Evolutionary conservation across 2,113 vertebrate genomes (phyloP).

Genomic region (Phalacrocorax aristotelis): DNA sequence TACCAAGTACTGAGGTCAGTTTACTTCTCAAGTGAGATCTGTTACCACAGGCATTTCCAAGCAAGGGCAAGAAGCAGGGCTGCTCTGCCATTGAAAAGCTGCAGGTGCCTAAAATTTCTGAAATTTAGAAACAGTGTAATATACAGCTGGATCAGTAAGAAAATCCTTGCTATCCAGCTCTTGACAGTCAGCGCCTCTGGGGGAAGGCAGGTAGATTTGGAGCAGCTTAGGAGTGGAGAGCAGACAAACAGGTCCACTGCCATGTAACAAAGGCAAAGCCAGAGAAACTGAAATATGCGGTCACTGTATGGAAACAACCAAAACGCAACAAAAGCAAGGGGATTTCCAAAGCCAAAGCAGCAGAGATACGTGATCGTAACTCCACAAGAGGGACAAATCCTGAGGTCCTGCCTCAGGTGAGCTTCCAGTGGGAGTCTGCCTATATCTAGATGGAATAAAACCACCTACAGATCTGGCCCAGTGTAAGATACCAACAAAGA

Average conservation of each 20-base stretch:
- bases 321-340: neutral
- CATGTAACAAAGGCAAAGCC: neutral
- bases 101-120: neutral
- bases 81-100: slow-evolving; percentile 26
- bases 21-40: slow-evolving; percentile 23
- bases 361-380: slow-evolving; percentile 43
- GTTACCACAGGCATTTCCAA: slow-evolving; percentile 1
- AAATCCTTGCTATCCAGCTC: slow-evolving; percentile 11
- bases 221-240: slow-evolving; percentile 36
- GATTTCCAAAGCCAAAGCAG: slow-evolving; percentile 33
- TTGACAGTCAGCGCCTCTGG: slow-evolving; percentile 30
- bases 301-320: neutral
- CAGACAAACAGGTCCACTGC: neutral
- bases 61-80: slow-evolving; percentile 1
- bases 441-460: slow-evolving; percentile 5
- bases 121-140: neutral
- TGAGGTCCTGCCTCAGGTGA: slow-evolving; percentile 63
- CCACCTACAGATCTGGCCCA: neutral
- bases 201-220: neutral
- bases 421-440: slow-evolving; percentile 20
- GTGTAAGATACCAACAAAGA: slow-evolving; percentile 16
- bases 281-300: neutral
- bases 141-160: slow-evolving; percentile 8
- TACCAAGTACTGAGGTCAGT: neutral
- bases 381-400: slow-evolving; percentile 41